Evolutionary conservation across 2,113 vertebrate species (phyloP), one percentile per base, ranked within the genome.

Genomic region (Cheilinus undulatus): DNA sequence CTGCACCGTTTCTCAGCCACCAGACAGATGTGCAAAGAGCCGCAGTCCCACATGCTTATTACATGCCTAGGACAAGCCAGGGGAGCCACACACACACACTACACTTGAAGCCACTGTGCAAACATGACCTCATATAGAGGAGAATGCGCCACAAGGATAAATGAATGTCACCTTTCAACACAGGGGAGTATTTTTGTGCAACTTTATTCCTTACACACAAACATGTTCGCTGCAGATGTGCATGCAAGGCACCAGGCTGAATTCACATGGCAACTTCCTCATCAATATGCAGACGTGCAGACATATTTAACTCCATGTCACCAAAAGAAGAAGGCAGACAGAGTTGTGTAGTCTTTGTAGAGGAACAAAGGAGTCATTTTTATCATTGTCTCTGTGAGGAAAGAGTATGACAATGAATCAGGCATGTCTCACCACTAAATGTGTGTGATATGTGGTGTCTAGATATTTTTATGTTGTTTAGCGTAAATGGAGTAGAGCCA

Each of bases 11-110:
- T 82, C 64, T 53, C 50, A 15, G 80, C 80, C 80, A 83, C 67
- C 74, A 73, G 77, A 88, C 86, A 89, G 84, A 90, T 85, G 87
- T 85, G 80, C 68, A 72, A 45, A 76, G 61, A 86, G 38, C 82
- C 54, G 60, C 82, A 83, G 82, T 84, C 46, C 76, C 69, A 83
- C 85, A 84, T 82, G 82, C 76, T 72, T 84, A 82, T 80, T 80
- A 74, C 82, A 82, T 49, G 80, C 23, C 80, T 84, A 85, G 80
- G 82, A 62, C 81, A 73, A 26, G 50, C 75, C 48, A 61, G 60
- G 43, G 38, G 52, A 63, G 43, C 38, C 54, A 45, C 32, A n/a
- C 46, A 24, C 28, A 34, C 14, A 61, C 26, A 17, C 9, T 6
- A 73, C 68, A 53, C 7, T 28, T 23, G 57, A 32, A 46, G 11